Evolutionary conservation across 1,140 invertebrate species (phyloP), one percentile per base, ranked within the genome.

Genomic region (Drosophila ohnishii): DNA sequence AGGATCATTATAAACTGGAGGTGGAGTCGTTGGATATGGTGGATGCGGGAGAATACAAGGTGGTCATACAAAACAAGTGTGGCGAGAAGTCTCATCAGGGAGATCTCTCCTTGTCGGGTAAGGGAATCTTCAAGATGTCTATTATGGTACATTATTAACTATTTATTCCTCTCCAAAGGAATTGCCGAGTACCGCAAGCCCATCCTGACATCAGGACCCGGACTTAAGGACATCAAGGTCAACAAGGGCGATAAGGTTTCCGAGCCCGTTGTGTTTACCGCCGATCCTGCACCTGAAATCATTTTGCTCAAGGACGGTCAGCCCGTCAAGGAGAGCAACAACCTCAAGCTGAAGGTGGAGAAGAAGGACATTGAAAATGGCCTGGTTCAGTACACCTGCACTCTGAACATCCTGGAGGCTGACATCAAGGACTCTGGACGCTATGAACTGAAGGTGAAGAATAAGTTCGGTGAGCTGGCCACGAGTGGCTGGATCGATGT

Each of bases 11-110:
- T 89, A 94, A 94, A 62, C 90, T 97, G 64, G 94, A 95, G 57
- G 93, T 96, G 2, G 93, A 93, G 19, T 95, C 95, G 53, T 93
- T 95, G 1, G 93, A 95, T 69, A 92, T 96, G 45, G 93, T 92
- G 58, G 95, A 98, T 90, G 94, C 94, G 19, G 97, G 96, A 13
- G 92, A 94, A 44, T 98, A 97, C 91, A 94, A 95, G 75, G 95
- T 95, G 63, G 93, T 94, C 14, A 92, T 97, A 37, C 94, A 93
- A 11, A 98, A 97, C 89, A 94, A 95, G 84, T 91, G 96, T 10
- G 97, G 96, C 48, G 95, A 95, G 86, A 94, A 94, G 81, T 93
- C 93, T 37, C 93, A 95, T 19, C 94, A 95, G 78, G 96, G 95
- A 28, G 93, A 94, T 30, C 87, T 98, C 0, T 94, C 94, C 28